Evolutionary conservation across 2,888 invertebrate genomes (phyloP), one percentile per base, ranked within the genome.

Genomic region (Tinea pellionella): DNA sequence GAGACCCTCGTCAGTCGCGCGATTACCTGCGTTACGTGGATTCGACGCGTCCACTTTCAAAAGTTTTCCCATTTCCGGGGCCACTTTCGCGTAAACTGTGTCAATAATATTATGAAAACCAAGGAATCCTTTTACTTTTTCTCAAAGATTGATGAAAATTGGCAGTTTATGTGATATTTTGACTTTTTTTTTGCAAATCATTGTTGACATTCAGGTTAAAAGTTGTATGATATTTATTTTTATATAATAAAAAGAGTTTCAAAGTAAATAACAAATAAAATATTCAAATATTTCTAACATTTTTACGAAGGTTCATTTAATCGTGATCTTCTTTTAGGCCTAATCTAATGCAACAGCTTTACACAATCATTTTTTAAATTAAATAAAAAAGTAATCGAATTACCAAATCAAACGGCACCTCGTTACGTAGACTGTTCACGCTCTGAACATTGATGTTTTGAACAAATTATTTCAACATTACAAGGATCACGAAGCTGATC

Each of bases 381-480:
- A 16, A 47, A n/a, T n/a, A n/a, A 47, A 47, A 47, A 47, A 15
- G 47, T 47, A 47, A 47, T 15, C n/a, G 8, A 47, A 47, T 47
- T 47, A 37, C n/a, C 9, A 6, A 37, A 37, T 37, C 15, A 47
- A 47, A 47, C 8, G 16, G 16, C 47, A 47, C 15, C 47, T 47
- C 47, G 47, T 47, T 47, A 47, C 9, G 47, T 47, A 16, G 15
- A 47, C 13, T 47, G 37, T 47, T 47, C 6, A 47, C 47, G n/a
- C 47, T 7, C 41, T 41, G 8, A 15, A 47, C 47, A 47, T 13
- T 16, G 16, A 47, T 47, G 15, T 47, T 16, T 53, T 53, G n/a
- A 53, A 19, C 18, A 82, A 85, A 84, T 81, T 75, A 80, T 73
- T 78, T 85, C 84, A 84, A 77, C 80, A 73, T 73, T 71, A 69